Evolutionary conservation across 2,888 invertebrate genomes (phyloP), one percentile per base, ranked within the genome.

Genomic region (Labia minor): DNA sequence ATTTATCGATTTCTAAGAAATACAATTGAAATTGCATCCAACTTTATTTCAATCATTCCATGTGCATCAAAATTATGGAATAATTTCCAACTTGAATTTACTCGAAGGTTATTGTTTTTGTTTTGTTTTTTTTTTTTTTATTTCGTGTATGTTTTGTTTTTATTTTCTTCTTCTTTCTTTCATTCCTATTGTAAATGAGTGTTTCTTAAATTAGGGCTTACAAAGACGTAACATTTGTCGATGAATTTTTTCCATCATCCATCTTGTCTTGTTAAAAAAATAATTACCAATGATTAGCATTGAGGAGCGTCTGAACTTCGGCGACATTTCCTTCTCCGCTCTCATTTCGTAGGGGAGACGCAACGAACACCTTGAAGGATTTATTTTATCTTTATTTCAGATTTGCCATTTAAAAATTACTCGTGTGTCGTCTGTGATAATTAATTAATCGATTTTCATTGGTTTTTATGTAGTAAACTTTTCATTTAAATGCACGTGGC

Each of bases 151-250:
- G n/a, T n/a, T n/a, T n/a, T n/a, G n/a, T n/a, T n/a, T n/a, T n/a
- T n/a, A n/a, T n/a, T n/a, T n/a, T n/a, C n/a, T n/a, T n/a, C n/a
- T n/a, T n/a, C n/a, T 26, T 26, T 26, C 8, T 8, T 26, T 26
- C 26, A 26, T 26, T 26, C 49, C 49, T 49, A 10, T 49, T 49
- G 49, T 49, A 49, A 49, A 49, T 49, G 49, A 49, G 49, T 49
- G 49, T 49, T 49, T 49, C 49, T 49, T 49, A 49, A 49, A 49
- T 49, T 49, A 49, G 49, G 49, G 16, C 49, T 49, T 49, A 49
- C 49, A 49, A 16, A 49, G 49, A 49, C 49, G 49, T 49, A 49
- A 49, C 49, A 49, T 49, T 49, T 49, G 49, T 49, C 49, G 49
- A 49, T 14, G 49, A 14, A n/a, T 49, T 49, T 49, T 49, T 49